Base-by-base conservation (phyloP, 1,140 invertebrate genomes). In the Bombus huntii region DNA sequence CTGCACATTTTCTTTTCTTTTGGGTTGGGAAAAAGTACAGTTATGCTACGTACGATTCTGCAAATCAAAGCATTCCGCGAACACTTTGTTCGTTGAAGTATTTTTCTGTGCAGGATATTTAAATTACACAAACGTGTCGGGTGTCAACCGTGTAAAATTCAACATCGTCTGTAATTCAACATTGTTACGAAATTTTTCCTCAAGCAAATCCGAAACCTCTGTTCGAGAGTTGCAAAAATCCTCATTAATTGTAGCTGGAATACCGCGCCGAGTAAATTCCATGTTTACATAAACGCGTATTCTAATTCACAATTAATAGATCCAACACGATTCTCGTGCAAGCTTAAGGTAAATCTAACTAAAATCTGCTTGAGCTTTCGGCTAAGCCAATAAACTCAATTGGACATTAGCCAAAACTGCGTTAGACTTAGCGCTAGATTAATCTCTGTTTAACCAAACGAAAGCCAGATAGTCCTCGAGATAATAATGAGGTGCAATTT, bases 311-410 rank as follows among this genome's bases (percentile, higher is more conserved):
- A 71, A 78, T 84, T 84, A 84, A 84, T 71, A 84, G 75, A 62
- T 79, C 39, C 37, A 72, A 65, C 76, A 10, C 44, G 74, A 78
- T 78, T 71, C 82, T 59, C 65, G 44, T 72, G 39, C 39, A 25
- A 84, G 66, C 66, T 72, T 72, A 72, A 62, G 66, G 66, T 22
- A 44, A 31, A 79, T 84, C 39, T 79, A 62, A 79, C 83, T 42
- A 79, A 79, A 84, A 72, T 53, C 83, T 72, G 47, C 53, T 72
- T 28, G 25, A 44, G 82, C 74, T 59, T 78, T 53, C 53, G 18
- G 53, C 53, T 79, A 72, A 84, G 66, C 66, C 76, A 79, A 79
- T 84, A 84, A 79, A 72, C 76, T 79, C 74, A 72, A 84, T 79
- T 84, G 75, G 83, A 84, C 78, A 79, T 84, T 79, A 84, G 68